A percentile compares a stretch with the other conserved stretches of the same genome.
Conservation (phyloP, 2,797 vertebrate species). For the Acropternis orthonyx region DNA sequence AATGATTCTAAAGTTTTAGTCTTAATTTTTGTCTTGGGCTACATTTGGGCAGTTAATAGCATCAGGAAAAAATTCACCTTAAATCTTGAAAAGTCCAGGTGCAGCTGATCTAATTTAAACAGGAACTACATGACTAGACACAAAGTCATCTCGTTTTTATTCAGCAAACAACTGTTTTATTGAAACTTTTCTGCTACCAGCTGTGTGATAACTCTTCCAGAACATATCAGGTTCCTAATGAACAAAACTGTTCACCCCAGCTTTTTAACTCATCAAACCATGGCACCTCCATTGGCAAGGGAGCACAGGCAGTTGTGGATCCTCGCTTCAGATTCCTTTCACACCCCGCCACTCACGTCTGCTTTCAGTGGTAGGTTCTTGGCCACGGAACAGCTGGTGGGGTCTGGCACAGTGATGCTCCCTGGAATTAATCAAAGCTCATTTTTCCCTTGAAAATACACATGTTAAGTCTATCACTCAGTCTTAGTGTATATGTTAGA, state of each 20-base stretch:
- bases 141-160: not conserved
- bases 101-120: not conserved
- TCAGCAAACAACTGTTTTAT: not conserved
- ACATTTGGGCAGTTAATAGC: not conserved
- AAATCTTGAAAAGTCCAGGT: not conserved
- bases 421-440: not conserved
- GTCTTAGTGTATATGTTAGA: not conserved
- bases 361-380: not conserved
- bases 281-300: not conserved
- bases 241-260: not conserved
- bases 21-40: not conserved
- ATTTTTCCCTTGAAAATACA: not conserved
- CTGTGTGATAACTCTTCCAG: conserved; percentile 18
- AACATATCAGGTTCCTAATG: not conserved
- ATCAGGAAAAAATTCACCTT: not conserved
- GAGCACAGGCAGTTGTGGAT: not conserved
- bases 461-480: not conserved
- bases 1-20: not conserved
- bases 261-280: not conserved
- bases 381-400: not conserved
- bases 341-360: accelerated
- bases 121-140: not conserved
- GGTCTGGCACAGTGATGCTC: not conserved
- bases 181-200: not conserved
- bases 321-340: not conserved